Evolutionary conservation across 2,888 invertebrate genomes (phyloP), one percentile per base, ranked within the genome.

Genomic region (Exephanes ischioxanthus): DNA sequence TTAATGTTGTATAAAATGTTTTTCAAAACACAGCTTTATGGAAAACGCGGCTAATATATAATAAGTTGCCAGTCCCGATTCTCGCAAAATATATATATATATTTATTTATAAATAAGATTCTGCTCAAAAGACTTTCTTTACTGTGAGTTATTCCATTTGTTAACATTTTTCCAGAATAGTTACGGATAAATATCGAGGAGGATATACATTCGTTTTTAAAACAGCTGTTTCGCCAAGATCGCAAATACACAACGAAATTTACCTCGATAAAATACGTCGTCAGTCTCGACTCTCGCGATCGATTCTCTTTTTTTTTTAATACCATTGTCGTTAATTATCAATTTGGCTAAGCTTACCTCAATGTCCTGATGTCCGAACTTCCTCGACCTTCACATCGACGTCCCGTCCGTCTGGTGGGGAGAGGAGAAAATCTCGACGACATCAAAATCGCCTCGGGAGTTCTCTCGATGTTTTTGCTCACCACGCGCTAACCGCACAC

Each of bases 341-440:
- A 51, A 53, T 58, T 26, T 70, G 14, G 68, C 3, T 16, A 3
- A 19, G 67, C 30, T 70, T 75, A 63, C 75, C 68, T 70, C 75
- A 16, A 22, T 22, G 51, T n/a, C 22, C 58, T 4, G 26, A 26
- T 58, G 58, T 5, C n/a, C 19, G 0, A 37, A 68, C 22, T 66
- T 79, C 33, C 51, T 55, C 70, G 70, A 66, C 66, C 58, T 66
- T 61, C 51, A 68, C 48, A 51, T 66, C 45, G 16, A 48, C 61
- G 37, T 53, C 22, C 33, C 61, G 26, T 30, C n/a, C 37, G 37
- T 72, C 55, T 66, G n/a, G 73, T 76, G 66, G 14, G 22, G 45
- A 55, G 30, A 26, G 58, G 16, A n/a, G 45, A 51, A 55, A 30
- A 72, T 68, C 19, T 63, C 30, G 30, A 16, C 30, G 30, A 16